Evolutionary conservation across 2,888 invertebrate species (phyloP), one percentile per base, ranked within the genome.

Genomic region (Tachystola acroxantha): DNA sequence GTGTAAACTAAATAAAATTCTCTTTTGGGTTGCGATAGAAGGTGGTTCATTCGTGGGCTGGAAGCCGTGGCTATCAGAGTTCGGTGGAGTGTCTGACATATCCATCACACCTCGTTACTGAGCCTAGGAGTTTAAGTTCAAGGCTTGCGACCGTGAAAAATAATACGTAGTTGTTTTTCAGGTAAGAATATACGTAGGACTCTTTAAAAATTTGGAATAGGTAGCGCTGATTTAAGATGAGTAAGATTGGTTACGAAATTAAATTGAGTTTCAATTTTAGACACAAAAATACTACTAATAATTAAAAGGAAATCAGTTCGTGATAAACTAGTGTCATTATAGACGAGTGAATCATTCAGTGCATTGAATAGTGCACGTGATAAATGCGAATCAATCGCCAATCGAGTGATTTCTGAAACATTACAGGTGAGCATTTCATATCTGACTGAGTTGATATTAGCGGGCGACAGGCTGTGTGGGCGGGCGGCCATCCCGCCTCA

Each of bases 1-100:
- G 58, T 51, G 58, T 66, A 74, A 73, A 70, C 64, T 64, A 67
- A 57, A 76, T 74, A 75, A 78, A 79, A 76, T 69, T 72, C 64
- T 61, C 53, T 67, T 57, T 53, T 63, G 64, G n/a, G 61, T 62
- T 58, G 56, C 64, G 60, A 53, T 58, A 50, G 48, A 51, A 50
- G 53, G 48, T 51, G 47, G 57, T 59, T 74, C 77, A 79, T 69
- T 79, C 75, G 72, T 44, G 44, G 44, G 46, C 62, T 64, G 64
- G 67, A 61, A 69, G 72, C 59, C 71, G 76, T 34, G 53, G 59
- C 56, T 57, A 53, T 48, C 57, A 59, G 59, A 63, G 45, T 40
- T 43, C 54, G 53, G 51, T 35, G 38, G 42, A 47, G 54, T 53
- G 47, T 58, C 50, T 48, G 16, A 51, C 54, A 52, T 53, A n/a